A percentile compares a stretch with the other conserved stretches of the same genome.
Conservation (phyloP, 2,888 invertebrate genomes). For the Phortica okadai region DNA sequence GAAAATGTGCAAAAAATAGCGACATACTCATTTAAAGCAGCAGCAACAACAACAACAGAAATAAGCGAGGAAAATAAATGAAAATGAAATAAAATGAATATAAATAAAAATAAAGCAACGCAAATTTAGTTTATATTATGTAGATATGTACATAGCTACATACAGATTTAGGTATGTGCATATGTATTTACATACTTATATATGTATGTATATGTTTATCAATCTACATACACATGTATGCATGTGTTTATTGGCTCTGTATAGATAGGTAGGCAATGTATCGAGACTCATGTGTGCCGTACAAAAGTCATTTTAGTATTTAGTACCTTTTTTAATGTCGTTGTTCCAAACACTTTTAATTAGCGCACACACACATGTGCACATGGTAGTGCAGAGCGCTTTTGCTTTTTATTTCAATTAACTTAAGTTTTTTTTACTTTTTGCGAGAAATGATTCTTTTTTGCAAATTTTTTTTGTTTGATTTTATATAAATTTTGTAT, state of each 20-base stretch:
- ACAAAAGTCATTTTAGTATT: neutral
- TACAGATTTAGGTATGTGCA: neutral
- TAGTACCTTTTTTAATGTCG: neutral
- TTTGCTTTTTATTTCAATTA: neutral
- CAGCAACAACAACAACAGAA: slow-evolving; percentile 18
- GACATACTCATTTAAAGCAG: slow-evolving; percentile 59
- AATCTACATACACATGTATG: neutral
- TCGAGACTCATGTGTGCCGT: neutral
- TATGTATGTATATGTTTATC: neutral
- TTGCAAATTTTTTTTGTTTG: neutral
- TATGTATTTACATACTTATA: neutral
- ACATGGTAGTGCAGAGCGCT: neutral
- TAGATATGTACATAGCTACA: slow-evolving; percentile 24
- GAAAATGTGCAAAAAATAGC: slow-evolving; percentile 60
- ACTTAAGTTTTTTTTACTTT: neutral
- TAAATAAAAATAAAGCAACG: slow-evolving; percentile 41
- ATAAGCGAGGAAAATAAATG: slow-evolving; percentile 27
- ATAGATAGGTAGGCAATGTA: neutral
- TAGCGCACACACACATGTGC: neutral
- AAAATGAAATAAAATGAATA: slow-evolving; percentile 28
- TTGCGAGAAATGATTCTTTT: too few species aligned
- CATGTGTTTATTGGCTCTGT: neutral
- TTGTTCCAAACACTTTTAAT: neutral
- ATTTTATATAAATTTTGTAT: neutral
- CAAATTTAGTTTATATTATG: slow-evolving; percentile 64